Conservation (phyloP, 2,888 invertebrate genomes). For the Caenorhabditis virilis region DNA sequence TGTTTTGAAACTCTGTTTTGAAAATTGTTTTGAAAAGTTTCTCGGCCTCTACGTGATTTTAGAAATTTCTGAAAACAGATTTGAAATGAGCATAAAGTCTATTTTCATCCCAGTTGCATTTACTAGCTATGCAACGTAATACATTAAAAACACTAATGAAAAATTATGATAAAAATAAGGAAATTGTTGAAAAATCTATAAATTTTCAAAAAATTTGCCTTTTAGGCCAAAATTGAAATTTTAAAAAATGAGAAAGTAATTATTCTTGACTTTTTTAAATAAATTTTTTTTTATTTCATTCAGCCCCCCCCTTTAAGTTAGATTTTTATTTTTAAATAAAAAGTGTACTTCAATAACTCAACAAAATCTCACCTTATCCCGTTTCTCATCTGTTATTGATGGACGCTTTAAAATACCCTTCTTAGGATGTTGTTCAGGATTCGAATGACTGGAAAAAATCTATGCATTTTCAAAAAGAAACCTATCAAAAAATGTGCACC, state of each 20-base stretch:
- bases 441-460: slow-evolving; percentile 25
- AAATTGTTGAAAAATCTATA: not conserved
- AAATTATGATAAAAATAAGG: too few relatives aligned
- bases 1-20: too few relatives aligned
- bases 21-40: too few relatives aligned
- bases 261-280: not conserved
- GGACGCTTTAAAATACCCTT: slow-evolving; percentile 61
- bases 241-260: too few relatives aligned
- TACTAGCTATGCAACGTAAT: too few relatives aligned
- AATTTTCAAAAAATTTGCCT: slow-evolving; percentile 4
- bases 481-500: slow-evolving; percentile 13
- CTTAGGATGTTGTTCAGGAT: slow-evolving; percentile 42
- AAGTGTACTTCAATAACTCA: too few relatives aligned
- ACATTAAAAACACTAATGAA: too few relatives aligned
- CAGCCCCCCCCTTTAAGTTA: not conserved
- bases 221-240: not conserved
- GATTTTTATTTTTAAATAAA: too few relatives aligned
- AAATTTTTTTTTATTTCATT: slow-evolving; percentile 5
- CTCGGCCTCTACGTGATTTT: too few relatives aligned
- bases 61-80: too few relatives aligned
- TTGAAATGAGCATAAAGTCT: too few relatives aligned
- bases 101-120: too few relatives aligned
- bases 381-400: slow-evolving; percentile 31
- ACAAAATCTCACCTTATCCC: slow-evolving; percentile 38
- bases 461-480: slow-evolving; percentile 10